These are phyloP conservation scores for Nemurella pictetii DNA, from an alignment of 2,888 invertebrate genomes.

Conservation along the genomic window DNA sequence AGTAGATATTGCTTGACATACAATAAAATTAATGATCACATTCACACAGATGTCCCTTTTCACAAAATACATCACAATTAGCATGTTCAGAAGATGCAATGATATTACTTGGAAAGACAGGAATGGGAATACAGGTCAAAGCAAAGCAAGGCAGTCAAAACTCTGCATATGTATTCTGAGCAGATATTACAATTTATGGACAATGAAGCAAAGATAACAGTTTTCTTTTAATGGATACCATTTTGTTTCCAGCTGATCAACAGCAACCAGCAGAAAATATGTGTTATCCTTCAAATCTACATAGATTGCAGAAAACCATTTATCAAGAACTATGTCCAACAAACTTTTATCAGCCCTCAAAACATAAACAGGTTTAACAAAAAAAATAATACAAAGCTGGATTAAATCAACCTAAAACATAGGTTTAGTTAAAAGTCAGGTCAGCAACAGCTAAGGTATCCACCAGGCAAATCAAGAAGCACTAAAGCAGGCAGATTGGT, in stretches of 20 bases:
- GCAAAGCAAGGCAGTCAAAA: not conserved
- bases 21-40: no score
- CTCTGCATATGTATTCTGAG: not conserved
- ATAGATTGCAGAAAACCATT: not conserved
- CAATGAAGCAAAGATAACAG: not conserved
- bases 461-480: not conserved
- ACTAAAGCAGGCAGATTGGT: not conserved
- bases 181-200: not conserved
- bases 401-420: not conserved
- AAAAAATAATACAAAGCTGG: not conserved
- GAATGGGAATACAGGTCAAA: not conserved
- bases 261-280: not conserved
- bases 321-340: not conserved
- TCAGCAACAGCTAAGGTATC: not conserved
- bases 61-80: no score
- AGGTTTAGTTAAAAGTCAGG: not conserved
- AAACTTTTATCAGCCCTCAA: not conserved
- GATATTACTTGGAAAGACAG: not conserved
- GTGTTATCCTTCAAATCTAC: not conserved
- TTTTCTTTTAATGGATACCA: not conserved
- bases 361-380: not conserved
- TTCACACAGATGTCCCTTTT: no score
- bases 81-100: not conserved
- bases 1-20: no score
- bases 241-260: not conserved